Percentiles rank a stretch among this genome's conserved stretches.
Conservation (phyloP, 2,888 invertebrate genomes). For the Thysanoteuthis rhombus region DNA sequence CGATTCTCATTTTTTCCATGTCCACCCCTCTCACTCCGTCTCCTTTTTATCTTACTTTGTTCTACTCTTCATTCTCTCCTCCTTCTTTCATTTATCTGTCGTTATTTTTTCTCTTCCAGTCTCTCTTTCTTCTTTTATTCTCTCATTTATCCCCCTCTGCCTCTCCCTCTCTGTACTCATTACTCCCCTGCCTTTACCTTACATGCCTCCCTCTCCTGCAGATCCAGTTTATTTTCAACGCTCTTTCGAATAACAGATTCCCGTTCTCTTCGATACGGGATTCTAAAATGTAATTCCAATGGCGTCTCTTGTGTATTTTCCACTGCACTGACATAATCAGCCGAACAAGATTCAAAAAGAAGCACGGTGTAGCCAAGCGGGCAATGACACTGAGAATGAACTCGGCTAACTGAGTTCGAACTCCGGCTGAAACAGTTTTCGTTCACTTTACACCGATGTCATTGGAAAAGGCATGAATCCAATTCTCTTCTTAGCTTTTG, state of each 20-base stretch:
- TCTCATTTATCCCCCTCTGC: not conserved
- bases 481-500: too few species aligned
- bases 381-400: too few species aligned
- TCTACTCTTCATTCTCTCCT: not conserved
- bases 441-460: too few species aligned
- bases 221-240: not conserved
- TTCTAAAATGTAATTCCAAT: not conserved
- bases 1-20: not conserved
- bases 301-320: not conserved
- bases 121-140: not conserved
- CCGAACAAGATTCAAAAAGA: too few species aligned
- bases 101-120: not conserved
- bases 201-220: not conserved
- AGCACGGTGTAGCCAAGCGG: too few species aligned
- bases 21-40: fast-evolving
- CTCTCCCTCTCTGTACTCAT: not conserved
- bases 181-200: not conserved
- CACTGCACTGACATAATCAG: too few species aligned
- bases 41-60: too few species aligned
- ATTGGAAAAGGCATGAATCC: too few species aligned
- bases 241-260: not conserved
- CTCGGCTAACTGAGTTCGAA: too few species aligned
- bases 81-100: not conserved
- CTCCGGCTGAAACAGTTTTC: too few species aligned
- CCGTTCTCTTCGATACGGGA: not conserved